Conservation (phyloP, 2,113 vertebrate genomes). For the Macrotus californicus region DNA sequence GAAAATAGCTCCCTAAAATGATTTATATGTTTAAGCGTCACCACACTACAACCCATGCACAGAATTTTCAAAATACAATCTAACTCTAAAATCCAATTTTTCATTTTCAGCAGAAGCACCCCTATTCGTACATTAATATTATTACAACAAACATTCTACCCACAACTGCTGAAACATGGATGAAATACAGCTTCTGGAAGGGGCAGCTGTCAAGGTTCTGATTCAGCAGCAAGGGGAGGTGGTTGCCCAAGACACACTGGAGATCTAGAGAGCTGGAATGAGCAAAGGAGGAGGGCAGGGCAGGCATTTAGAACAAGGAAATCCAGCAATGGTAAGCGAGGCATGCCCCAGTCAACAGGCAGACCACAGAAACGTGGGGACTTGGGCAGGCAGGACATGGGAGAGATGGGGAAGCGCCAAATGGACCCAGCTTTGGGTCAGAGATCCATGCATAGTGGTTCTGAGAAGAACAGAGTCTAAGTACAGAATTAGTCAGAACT, state of each 20-base stretch:
- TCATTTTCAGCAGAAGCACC: background rate
- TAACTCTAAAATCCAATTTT: constrained; percentile 16
- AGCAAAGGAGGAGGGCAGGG: background rate
- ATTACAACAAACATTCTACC: background rate
- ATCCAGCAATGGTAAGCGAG: background rate
- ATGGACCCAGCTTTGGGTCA: background rate
- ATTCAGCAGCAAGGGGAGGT: background rate
- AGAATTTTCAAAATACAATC: constrained; percentile 13
- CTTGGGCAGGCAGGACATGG: background rate
- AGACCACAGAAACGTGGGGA: background rate
- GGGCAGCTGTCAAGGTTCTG: background rate
- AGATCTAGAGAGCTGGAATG: background rate
- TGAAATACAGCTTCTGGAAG: background rate
- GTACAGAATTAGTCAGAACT: background rate
- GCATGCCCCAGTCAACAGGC: background rate
- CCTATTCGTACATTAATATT: background rate
- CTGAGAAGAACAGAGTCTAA: background rate
- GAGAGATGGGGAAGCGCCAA: background rate
- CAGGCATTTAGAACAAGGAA: background rate
- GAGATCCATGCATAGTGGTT: background rate
- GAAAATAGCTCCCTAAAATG: background rate
- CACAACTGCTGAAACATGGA: background rate
- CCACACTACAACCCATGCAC: background rate
- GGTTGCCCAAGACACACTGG: background rate
- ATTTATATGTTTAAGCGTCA: background rate